Base-by-base conservation (phyloP, 2,113 vertebrate species). In the Cephalopholis sonnerati region DNA sequence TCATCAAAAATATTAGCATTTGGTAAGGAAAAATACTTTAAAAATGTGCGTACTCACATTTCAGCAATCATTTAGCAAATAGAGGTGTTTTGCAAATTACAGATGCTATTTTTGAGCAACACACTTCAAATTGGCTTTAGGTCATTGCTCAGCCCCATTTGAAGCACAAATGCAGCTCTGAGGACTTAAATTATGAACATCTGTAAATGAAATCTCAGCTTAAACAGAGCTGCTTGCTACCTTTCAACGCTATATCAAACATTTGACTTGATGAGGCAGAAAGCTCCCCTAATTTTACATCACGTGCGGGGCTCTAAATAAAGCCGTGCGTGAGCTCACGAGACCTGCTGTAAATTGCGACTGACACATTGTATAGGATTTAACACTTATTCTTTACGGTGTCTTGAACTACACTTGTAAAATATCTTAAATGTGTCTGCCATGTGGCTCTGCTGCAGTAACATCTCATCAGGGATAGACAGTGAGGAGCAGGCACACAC, bases 331-430 rank as follows among this genome's bases (percentile, higher is more conserved):
- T 61, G 20, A 50, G 48, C 51, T 63, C 81, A 71, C 16, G 12
- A 69, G 66, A 57, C n/a, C 29, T 64, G 36, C 51, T 76, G 18
- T 59, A 72, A 82, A 74, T 55, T 69, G 63, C 32, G 39, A 70
- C 70, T 66, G 62, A 59, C 67, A 84, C 65, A 79, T 11, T 79
- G 68, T 77, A 85, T 76, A 77, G 75, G 76, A 81, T 84, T 83
- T 63, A 83, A 82, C 70, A 62, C 74, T 77, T 75, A 25, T 70
- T 82, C 81, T 90, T 91, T 87, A 89, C 78, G 79, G 68, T 57
- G 63, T 79, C 71, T 94, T 92, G 59, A 93, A 85, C 82, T 81
- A 77, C 18, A 69, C 84, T 91, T 75, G 78, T 92, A 89, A 93
- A 94, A 92, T 75, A 78, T 48, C 64, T 79, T 84, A 65, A 71